Conservation (phyloP, 2,113 vertebrate species). For the Leucoraja erinaceus region DNA sequence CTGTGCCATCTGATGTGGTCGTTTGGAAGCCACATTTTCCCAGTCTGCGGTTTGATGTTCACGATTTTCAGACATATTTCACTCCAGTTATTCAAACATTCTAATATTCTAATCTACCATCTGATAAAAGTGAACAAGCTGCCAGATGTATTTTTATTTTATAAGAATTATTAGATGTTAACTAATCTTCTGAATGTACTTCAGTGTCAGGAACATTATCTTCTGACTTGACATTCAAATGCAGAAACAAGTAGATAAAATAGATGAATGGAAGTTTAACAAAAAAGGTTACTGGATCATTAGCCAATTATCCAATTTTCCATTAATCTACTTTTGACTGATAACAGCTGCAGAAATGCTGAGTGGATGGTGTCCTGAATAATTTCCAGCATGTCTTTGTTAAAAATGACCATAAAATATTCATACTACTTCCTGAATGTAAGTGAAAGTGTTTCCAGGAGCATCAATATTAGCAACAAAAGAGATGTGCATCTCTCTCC, state of each 20-base stretch:
- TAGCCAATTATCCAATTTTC: not conserved
- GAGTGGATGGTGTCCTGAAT: not conserved
- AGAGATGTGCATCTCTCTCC: not conserved
- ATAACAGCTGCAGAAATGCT: not conserved
- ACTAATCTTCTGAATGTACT: not conserved
- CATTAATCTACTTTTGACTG: not conserved
- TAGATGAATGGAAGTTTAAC: not conserved
- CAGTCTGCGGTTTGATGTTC: not conserved
- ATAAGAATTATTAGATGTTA: conserved; percentile 1
- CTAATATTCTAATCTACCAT: not conserved
- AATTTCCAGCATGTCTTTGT: not conserved
- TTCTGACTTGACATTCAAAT: not conserved
- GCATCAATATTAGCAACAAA: not conserved
- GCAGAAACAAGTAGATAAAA: not conserved
- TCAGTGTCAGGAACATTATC: not conserved
- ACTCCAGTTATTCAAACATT: not conserved
- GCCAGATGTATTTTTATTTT: not conserved
- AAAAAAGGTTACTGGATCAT: not conserved
- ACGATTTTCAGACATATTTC: not conserved
- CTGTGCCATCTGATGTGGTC: not conserved
- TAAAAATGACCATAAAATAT: not conserved
- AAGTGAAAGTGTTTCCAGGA: not conserved
- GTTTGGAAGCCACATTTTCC: not conserved
- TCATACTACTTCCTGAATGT: not conserved
- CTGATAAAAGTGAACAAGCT: not conserved